Conservation (phyloP, 2,797 vertebrate species). For the Heterohyrax brucei region DNA sequence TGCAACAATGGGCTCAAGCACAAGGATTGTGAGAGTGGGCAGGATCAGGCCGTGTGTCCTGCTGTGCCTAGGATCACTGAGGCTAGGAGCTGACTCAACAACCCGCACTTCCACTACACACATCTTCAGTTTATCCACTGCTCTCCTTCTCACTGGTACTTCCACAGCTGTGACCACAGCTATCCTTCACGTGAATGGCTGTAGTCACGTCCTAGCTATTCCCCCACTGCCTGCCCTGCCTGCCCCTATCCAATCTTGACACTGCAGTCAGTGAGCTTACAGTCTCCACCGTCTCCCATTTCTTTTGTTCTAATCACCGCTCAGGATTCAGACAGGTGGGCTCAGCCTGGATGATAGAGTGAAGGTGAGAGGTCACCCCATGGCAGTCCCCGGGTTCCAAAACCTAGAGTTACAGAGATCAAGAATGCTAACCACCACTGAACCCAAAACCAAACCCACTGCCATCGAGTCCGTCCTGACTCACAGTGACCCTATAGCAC, state of each 20-base stretch:
- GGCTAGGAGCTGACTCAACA: too few relatives aligned
- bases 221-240: background rate
- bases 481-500: too few relatives aligned
- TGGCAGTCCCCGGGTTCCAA: background rate
- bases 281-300: fast-evolving
- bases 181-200: background rate
- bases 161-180: background rate
- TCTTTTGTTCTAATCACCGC: background rate
- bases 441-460: too few relatives aligned
- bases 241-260: background rate
- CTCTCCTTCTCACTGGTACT: background rate
- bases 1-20: too few relatives aligned
- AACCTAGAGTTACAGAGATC: background rate
- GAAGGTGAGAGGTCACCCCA: fast-evolving
- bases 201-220: background rate
- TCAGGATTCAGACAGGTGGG: fast-evolving
- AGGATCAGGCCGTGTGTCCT: too few relatives aligned
- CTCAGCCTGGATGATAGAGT: background rate
- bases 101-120: too few relatives aligned
- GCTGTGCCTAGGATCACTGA: too few relatives aligned
- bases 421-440: fast-evolving
- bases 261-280: too few relatives aligned
- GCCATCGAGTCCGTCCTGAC: too few relatives aligned
- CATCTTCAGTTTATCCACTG: background rate
- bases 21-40: too few relatives aligned